A percentile compares a stretch with the other conserved stretches of the same genome.
Evolutionary conservation across 1,140 invertebrate genomes (phyloP).

Genomic region (Cydia strobilella): DNA sequence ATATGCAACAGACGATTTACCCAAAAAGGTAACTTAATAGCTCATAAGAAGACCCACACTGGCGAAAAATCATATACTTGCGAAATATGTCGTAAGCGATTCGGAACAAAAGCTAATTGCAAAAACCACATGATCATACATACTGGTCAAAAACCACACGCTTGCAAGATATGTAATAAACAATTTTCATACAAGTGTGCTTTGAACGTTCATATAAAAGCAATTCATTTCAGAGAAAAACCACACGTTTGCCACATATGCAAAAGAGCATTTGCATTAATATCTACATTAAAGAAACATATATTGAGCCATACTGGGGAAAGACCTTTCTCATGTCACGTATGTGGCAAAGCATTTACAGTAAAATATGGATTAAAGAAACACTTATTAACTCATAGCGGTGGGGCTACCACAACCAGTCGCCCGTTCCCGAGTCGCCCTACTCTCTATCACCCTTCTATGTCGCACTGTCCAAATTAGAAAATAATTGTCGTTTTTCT

Average conservation of each 20-base stretch:
- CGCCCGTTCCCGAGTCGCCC: neutral
- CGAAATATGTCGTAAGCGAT: conserved; percentile 1
- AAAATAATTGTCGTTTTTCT: neutral
- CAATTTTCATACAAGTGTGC: conserved; percentile 5
- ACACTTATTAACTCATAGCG: neutral
- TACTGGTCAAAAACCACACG: neutral
- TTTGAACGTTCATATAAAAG: conserved; percentile 6
- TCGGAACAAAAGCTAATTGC: neutral
- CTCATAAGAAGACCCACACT: neutral
- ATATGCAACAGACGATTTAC: conserved; percentile 13
- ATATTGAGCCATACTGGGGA: conserved; percentile 5
- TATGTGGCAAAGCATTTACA: conserved; percentile 13
- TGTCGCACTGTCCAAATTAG: neutral
- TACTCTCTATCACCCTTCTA: neutral
- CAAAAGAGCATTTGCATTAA: conserved; percentile 4
- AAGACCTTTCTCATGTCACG: conserved; percentile 7
- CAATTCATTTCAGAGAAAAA: conserved; percentile 14
- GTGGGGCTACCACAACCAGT: neutral
- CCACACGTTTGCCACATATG: conserved; percentile 3
- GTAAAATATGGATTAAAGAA: conserved; percentile 1
- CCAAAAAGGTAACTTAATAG: conserved; percentile 5
- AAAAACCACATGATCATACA: conserved; percentile 12
- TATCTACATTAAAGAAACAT: conserved; percentile 9
- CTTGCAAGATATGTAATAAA: conserved; percentile 14
- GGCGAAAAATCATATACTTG: neutral